These are phyloP conservation scores for Metopolophium dirhodum DNA, from an alignment of 1,140 invertebrate species.

Conservation along the genomic window DNA sequence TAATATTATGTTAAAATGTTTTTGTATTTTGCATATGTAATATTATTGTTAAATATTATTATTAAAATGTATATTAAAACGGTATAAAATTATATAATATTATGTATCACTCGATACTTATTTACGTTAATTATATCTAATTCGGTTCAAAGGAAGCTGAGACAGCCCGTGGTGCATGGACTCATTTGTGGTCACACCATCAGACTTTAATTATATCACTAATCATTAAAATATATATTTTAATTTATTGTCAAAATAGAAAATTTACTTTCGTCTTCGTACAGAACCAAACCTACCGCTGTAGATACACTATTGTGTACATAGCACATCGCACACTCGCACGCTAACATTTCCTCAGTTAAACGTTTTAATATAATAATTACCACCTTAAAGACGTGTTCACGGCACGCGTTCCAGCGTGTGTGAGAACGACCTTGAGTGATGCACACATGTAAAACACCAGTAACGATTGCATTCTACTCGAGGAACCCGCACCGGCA, in stretches of 20 bases:
- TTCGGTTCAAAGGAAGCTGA: not conserved
- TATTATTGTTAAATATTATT: not conserved
- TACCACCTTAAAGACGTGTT: not conserved
- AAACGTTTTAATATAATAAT: conserved; percentile 31
- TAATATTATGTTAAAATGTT: not conserved
- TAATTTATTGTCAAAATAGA: not conserved
- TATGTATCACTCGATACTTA: not conserved
- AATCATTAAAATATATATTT: not conserved
- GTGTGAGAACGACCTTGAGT: conserved; percentile 44
- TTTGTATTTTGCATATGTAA: not conserved
- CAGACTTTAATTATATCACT: not conserved
- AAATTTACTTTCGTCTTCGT: not conserved
- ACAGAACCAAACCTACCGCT: not conserved
- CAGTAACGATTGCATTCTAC: conserved; percentile 20
- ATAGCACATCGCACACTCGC: not conserved
- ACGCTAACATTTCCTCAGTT: not conserved
- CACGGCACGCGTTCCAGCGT: not conserved
- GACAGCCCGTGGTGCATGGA: not conserved
- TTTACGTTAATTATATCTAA: too few species aligned
- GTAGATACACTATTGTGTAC: not conserved
- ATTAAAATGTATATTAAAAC: not conserved
- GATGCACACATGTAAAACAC: not conserved
- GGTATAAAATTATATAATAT: not conserved
- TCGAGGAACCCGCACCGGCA: not conserved
- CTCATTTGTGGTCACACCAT: too few species aligned